These are phyloP conservation scores for Onchidella celtica DNA, from an alignment of 2,888 invertebrate genomes.

Conservation along the genomic window DNA sequence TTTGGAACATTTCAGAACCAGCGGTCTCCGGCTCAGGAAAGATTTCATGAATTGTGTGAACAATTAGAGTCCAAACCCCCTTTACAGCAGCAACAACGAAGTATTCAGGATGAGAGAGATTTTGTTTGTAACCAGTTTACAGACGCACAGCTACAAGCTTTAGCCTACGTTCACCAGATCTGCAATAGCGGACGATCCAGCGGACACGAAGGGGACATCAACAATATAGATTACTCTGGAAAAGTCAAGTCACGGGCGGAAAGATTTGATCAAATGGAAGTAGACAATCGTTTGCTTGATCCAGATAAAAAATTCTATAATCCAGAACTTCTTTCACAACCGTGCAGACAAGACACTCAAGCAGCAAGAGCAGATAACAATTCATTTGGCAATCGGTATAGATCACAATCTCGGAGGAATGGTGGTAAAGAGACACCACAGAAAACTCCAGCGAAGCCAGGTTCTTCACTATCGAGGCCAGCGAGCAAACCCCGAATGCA, in stretches of 20 bases:
- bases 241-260: background rate
- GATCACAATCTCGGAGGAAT: no score
- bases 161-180: background rate
- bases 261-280: background rate
- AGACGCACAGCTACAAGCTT: background rate
- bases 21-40: background rate
- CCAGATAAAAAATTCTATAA: constrained; percentile 3
- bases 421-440: no score
- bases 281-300: constrained; percentile 21
- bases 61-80: background rate
- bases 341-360: background rate
- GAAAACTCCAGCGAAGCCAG: no score
- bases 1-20: no score
- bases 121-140: background rate
- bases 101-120: background rate
- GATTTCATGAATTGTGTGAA: background rate
- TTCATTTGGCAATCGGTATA: no score
- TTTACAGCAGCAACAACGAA: background rate
- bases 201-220: background rate
- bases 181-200: background rate
- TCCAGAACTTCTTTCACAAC: background rate
- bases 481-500: background rate
- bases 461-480: no score
- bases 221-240: background rate
- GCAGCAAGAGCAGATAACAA: no score